Evolutionary conservation across 2,113 vertebrate genomes (phyloP).

Genomic region (Craseonycteris thonglongyai): DNA sequence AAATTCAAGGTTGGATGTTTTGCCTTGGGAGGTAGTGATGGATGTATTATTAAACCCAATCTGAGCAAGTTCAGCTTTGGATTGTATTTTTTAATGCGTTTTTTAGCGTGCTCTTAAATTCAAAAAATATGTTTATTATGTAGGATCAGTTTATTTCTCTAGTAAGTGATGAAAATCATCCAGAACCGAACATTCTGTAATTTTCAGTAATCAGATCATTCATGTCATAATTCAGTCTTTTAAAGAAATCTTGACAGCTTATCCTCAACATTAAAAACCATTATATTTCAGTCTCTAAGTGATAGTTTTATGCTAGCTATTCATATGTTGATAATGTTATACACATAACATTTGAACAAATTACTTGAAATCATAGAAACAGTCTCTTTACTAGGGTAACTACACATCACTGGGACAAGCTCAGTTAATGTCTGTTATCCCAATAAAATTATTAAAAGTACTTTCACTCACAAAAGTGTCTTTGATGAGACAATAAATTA

Average conservation of each 20-base stretch:
- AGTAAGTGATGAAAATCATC: not conserved
- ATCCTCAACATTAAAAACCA: not conserved
- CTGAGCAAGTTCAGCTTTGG: not conserved
- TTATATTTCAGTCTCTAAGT: not conserved
- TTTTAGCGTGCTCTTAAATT: not conserved
- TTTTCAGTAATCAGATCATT: not conserved
- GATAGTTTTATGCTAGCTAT: not conserved
- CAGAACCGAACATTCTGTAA: not conserved
- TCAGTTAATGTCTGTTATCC: not conserved
- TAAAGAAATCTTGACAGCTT: not conserved
- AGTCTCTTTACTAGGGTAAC: not conserved
- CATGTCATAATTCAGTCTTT: not conserved
- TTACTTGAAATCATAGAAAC: not conserved
- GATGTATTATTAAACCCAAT: not conserved
- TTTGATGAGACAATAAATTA: not conserved
- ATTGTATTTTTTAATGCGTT: not conserved
- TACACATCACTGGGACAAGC: not conserved
- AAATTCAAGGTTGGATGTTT: not conserved
- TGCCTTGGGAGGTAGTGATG: not conserved
- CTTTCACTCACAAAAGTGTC: not conserved
- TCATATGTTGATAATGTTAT: not conserved
- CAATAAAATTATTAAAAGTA: not conserved
- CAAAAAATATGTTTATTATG: not conserved
- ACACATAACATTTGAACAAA: not conserved
- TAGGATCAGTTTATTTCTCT: not conserved